These are phyloP conservation scores for Catharus bicknelli DNA, from an alignment of 2,113 vertebrate genomes.

Conservation along the genomic window DNA sequence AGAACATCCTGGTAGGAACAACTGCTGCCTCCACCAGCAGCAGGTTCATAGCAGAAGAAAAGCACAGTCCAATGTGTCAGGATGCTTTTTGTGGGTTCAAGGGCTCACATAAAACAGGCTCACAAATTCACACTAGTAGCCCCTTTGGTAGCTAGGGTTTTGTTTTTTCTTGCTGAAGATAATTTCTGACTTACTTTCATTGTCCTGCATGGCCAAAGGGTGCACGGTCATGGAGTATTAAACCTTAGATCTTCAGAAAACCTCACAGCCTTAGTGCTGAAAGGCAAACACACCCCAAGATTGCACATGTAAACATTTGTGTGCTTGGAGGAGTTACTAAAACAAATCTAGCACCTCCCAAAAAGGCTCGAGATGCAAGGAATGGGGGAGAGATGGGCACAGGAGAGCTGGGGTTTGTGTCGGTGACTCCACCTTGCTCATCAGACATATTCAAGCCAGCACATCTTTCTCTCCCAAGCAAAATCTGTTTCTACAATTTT, in stretches of 20 bases:
- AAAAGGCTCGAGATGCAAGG: neutral
- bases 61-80: neutral
- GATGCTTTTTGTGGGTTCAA: neutral
- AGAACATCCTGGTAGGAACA: neutral
- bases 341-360: neutral
- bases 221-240: neutral
- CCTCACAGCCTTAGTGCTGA: neutral
- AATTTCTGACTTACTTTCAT: neutral
- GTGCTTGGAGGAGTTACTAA: neutral
- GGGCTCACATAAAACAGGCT: neutral
- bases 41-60: neutral
- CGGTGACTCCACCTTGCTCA: constrained; percentile 30
- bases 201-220: neutral
- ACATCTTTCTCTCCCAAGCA: constrained; percentile 27
- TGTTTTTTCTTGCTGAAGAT: neutral
- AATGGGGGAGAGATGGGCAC: neutral
- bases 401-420: neutral
- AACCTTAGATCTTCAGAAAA: neutral
- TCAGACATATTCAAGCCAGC: constrained; percentile 31
- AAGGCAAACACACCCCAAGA: neutral
- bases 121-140: neutral
- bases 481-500: constrained; percentile 60
- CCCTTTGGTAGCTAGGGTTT: neutral
- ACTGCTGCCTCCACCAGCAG: neutral
- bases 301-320: neutral